Percentiles rank a stretch among this genome's conserved stretches.
Conservation (phyloP, 2,113 vertebrate genomes). For the Campylomormyrus tamandua region DNA sequence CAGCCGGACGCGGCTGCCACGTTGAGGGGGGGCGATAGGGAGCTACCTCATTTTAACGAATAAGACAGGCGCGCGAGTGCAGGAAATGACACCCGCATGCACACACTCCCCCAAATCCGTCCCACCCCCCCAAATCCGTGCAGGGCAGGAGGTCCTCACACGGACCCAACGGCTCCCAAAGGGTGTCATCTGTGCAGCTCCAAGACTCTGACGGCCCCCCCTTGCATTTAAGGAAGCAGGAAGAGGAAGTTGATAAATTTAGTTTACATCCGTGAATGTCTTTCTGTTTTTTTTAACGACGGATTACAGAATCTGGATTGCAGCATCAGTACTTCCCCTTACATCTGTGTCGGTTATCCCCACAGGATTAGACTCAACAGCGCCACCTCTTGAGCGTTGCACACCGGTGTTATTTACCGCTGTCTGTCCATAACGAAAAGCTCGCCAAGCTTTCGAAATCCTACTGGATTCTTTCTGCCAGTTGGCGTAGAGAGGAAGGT, state of each 20-base stretch:
- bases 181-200: background rate
- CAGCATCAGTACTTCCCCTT: background rate
- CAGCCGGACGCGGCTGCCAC: background rate
- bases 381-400: background rate
- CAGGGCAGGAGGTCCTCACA: background rate
- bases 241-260: background rate
- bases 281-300: background rate
- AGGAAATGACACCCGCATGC: background rate
- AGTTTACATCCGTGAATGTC: background rate
- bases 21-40: background rate
- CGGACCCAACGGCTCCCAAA: background rate
- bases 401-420: background rate
- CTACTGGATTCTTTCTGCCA: background rate
- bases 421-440: background rate
- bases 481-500: background rate
- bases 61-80: background rate
- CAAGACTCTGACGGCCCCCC: background rate
- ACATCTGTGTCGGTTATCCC: too few species aligned
- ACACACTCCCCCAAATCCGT: background rate
- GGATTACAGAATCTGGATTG: background rate
- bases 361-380: background rate
- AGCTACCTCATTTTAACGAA: background rate
- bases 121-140: background rate
- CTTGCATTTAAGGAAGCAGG: background rate
- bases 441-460: background rate